Evolutionary conservation across 2,113 vertebrate species (phyloP).

Genomic region (Gavia stellata): DNA sequence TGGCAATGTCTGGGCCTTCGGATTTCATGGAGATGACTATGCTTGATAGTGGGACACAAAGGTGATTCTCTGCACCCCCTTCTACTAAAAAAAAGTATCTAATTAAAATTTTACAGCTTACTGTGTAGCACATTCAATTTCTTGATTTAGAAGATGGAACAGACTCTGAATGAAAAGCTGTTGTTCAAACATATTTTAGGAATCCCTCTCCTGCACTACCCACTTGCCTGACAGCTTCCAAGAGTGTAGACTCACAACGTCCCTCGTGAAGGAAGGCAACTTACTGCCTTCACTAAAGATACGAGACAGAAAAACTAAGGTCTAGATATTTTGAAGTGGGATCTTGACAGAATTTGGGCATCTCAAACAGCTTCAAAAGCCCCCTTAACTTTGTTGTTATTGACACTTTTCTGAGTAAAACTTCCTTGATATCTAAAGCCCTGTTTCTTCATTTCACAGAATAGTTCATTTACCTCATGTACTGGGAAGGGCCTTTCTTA

Average conservation of each 20-base stretch:
- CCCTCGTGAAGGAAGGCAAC: background rate
- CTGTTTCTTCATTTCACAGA: background rate
- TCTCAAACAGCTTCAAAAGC: background rate
- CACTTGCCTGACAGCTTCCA: background rate
- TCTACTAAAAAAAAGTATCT: background rate
- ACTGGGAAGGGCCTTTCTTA: background rate
- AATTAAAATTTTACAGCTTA: background rate
- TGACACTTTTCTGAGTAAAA: background rate
- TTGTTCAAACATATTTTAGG: background rate
- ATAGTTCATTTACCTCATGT: background rate
- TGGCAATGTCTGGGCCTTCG: background rate
- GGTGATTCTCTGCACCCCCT: background rate
- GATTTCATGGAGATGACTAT: background rate
- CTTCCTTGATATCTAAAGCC: background rate
- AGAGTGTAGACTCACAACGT: fast-evolving
- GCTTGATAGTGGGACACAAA: background rate
- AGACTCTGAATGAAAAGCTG: background rate
- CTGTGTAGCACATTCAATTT: background rate
- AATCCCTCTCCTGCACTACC: background rate
- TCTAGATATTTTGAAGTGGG: background rate
- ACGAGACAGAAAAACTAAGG: background rate
- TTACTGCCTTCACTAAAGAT: background rate
- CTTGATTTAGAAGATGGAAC: background rate
- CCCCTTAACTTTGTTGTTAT: background rate
- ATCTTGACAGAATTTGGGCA: background rate